phyloP scores from a whole-genome alignment of 2,888 invertebrate species.

The Himalopsyche tibetana region DNA sequence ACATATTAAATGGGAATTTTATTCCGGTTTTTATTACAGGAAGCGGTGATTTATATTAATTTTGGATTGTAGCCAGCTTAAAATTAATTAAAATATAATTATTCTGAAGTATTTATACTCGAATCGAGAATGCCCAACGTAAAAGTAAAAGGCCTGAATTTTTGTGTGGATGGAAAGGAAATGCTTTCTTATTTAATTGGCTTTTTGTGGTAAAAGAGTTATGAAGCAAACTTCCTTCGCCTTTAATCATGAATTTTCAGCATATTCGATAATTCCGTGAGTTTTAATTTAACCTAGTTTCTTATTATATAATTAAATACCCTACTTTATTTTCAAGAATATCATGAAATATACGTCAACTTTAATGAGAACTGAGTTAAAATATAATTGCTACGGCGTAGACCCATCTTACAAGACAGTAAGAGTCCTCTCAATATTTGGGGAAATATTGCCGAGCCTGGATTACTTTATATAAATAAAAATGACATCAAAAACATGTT shows the following conservation, averaged over 20 bases:
- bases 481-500: too few relatives aligned
- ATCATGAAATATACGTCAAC: too few relatives aligned
- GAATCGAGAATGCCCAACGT: conserved; percentile 40
- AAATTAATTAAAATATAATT: conserved; percentile 47
- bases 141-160: conserved; percentile 13
- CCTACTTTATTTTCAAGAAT: too few relatives aligned
- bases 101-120: conserved; percentile 44
- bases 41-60: conserved; percentile 59
- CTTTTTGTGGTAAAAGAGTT: conserved; percentile 32
- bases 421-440: too few relatives aligned
- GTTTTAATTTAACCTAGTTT: neutral
- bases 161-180: neutral
- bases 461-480: too few relatives aligned
- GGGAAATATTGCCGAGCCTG: too few relatives aligned
- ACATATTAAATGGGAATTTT: conserved; percentile 62
- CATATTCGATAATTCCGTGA: neutral
- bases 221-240: conserved; percentile 13
- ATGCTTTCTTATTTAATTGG: conserved; percentile 39
- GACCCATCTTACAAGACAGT: too few relatives aligned
- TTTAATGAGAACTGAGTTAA: too few relatives aligned
- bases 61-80: conserved; percentile 52
- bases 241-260: neutral
- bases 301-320: too few relatives aligned
- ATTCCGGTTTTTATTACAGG: conserved; percentile 62
- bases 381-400: too few relatives aligned